phyloP scores from a whole-genome alignment of 1,140 invertebrate species.

The Megalonaias nervosa region DNA sequence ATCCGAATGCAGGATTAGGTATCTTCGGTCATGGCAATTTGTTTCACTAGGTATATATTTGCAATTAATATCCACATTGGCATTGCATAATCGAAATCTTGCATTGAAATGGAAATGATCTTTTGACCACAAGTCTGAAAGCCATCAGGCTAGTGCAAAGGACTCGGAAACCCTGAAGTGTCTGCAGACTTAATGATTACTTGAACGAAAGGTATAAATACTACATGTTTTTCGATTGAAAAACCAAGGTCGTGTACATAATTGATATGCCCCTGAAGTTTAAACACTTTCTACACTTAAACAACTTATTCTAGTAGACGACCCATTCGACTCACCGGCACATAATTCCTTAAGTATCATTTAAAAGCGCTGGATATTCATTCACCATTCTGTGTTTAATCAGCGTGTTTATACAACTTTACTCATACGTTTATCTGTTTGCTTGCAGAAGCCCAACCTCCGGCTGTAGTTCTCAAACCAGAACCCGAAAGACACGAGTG shows the following conservation, averaged over 20 bases:
- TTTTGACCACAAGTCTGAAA: not conserved
- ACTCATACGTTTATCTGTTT: not conserved
- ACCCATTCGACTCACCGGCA: no score
- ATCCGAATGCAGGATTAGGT: not conserved
- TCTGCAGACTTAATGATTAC: no score
- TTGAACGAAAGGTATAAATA: no score
- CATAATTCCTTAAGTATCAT: not conserved
- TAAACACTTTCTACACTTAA: no score
- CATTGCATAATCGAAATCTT: not conserved
- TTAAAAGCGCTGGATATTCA: not conserved
- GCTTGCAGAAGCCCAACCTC: not conserved
- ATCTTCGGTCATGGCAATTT: not conserved
- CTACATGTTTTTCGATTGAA: no score
- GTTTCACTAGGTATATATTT: not conserved
- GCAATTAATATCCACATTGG: not conserved
- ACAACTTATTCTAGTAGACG: no score
- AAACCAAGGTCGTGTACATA: no score
- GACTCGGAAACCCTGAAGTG: no score
- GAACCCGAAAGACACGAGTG: slow-evolving; percentile 39
- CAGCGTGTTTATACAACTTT: not conserved
- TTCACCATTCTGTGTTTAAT: no score
- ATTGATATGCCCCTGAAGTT: no score
- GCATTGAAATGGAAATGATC: not conserved
- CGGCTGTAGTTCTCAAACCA: slow-evolving; percentile 19
- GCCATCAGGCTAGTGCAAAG: no score